These are phyloP conservation scores for Drosophila erecta DNA, from an alignment of 1,140 invertebrate species.

Conservation along the genomic window DNA sequence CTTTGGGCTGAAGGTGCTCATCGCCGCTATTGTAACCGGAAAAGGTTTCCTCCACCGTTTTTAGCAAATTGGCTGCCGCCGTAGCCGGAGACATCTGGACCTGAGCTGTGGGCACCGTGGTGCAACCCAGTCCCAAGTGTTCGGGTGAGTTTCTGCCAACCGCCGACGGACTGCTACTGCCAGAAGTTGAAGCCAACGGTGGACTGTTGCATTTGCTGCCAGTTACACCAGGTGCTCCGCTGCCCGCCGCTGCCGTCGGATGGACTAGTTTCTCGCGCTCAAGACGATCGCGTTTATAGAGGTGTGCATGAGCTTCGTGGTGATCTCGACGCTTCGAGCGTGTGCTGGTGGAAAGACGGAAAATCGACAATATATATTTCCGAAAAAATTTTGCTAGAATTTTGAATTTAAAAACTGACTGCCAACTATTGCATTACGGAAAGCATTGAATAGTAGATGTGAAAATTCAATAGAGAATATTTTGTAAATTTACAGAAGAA, in stretches of 20 bases:
- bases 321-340: constrained; percentile 78
- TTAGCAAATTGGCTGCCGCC: constrained; percentile 58
- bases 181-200: constrained; percentile 21
- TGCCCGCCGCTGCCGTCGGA: constrained; percentile 35
- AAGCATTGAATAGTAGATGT: not conserved
- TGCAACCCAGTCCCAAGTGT: constrained; percentile 39
- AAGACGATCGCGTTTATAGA: constrained; percentile 74
- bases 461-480: no score
- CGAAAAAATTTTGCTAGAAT: not conserved
- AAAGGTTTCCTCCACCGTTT: constrained; percentile 80
- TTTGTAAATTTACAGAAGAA: not conserved
- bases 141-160: constrained; percentile 68
- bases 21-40: constrained; percentile 91
- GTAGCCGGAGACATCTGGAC: constrained; percentile 45
- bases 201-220: constrained; percentile 68
- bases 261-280: constrained; percentile 68
- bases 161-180: constrained; percentile 44
- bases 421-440: not conserved
- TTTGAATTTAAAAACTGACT: constrained; percentile 4
- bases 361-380: not conserved
- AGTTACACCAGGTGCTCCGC: constrained; percentile 22
- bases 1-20: constrained; percentile 88
- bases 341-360: constrained; percentile 31
- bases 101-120: constrained; percentile 30
- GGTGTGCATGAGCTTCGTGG: constrained; percentile 64